These are phyloP conservation scores for Drosophila pseudoananassae DNA, from an alignment of 1,140 invertebrate species.

Conservation along the genomic window DNA sequence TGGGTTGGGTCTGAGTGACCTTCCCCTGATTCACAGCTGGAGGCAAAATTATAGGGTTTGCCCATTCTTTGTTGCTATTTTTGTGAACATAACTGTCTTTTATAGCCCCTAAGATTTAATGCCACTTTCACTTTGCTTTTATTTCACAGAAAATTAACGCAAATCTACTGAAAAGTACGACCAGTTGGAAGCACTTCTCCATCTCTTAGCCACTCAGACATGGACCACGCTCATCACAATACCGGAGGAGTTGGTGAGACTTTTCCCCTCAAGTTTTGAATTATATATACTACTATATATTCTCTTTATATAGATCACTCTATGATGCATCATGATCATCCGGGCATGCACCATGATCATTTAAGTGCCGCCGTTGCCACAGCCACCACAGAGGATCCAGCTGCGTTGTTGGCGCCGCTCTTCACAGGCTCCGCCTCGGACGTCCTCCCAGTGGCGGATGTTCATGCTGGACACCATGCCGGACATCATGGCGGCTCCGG, in stretches of 20 bases:
- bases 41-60: no score
- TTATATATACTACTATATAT: no score
- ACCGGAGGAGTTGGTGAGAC: constrained; percentile 61
- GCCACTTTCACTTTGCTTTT: constrained; percentile 40
- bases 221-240: constrained; percentile 73
- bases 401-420: constrained; percentile 21
- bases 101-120: constrained; percentile 30
- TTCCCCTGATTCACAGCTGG: no score
- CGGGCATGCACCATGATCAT: constrained; percentile 11
- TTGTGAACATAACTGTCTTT: constrained; percentile 6
- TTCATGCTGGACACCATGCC: constrained; percentile 52
- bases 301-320: constrained; percentile 53
- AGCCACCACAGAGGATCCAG: constrained; percentile 23
- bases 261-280: neutral
- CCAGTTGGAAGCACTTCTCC: constrained; percentile 2
- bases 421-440: neutral
- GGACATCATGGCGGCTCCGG: constrained; percentile 56
- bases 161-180: constrained; percentile 7
- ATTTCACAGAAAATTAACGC: constrained; percentile 34
- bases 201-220: constrained; percentile 14
- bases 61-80: neutral
- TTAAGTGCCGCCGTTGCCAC: constrained; percentile 29
- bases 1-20: constrained; percentile 8
- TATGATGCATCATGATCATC: constrained; percentile 63
- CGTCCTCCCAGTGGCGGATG: constrained; percentile 5